These are phyloP conservation scores for Cheilosia grossa DNA, from an alignment of 2,888 invertebrate species.

Conservation along the genomic window DNA sequence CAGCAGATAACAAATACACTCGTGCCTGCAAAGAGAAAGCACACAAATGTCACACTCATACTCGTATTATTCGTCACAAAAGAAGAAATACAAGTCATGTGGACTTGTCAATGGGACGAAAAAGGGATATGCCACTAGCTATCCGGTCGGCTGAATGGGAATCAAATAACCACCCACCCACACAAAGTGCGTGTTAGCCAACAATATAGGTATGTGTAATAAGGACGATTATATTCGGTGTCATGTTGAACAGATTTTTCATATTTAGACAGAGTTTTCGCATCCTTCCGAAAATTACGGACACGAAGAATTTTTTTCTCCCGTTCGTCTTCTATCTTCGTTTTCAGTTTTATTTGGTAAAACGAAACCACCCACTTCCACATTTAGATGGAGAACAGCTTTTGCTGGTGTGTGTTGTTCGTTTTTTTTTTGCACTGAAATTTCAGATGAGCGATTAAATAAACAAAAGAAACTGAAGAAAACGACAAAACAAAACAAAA, in stretches of 20 bases:
- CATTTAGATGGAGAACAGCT: slow-evolving; percentile 34
- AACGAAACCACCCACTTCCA: slow-evolving; percentile 7
- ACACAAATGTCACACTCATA: neutral
- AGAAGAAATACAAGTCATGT: slow-evolving; percentile 7
- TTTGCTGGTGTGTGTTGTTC: neutral
- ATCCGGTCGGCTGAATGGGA: neutral
- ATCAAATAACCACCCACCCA: neutral
- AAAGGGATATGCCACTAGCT: slow-evolving; percentile 9
- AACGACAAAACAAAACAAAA: slow-evolving; percentile 11
- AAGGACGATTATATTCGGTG: slow-evolving; percentile 41
- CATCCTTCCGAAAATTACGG: neutral
- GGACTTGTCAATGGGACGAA: slow-evolving; percentile 9
- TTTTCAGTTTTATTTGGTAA: neutral
- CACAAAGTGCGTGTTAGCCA: neutral
- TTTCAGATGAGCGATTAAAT: slow-evolving; percentile 1
- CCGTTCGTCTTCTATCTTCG: neutral
- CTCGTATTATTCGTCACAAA: neutral
- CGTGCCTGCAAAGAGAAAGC: slow-evolving; percentile 86
- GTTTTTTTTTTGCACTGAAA: neutral
- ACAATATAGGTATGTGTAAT: neutral
- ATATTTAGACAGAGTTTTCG: slow-evolving; percentile 6
- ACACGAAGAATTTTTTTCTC: neutral
- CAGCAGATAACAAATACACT: slow-evolving; percentile 94
- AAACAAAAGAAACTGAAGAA: slow-evolving; percentile 6
- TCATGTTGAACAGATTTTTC: slow-evolving; percentile 39